Evolutionary conservation across 2,797 vertebrate genomes (phyloP).

Genomic region (Ambastaia sidthimunki): DNA sequence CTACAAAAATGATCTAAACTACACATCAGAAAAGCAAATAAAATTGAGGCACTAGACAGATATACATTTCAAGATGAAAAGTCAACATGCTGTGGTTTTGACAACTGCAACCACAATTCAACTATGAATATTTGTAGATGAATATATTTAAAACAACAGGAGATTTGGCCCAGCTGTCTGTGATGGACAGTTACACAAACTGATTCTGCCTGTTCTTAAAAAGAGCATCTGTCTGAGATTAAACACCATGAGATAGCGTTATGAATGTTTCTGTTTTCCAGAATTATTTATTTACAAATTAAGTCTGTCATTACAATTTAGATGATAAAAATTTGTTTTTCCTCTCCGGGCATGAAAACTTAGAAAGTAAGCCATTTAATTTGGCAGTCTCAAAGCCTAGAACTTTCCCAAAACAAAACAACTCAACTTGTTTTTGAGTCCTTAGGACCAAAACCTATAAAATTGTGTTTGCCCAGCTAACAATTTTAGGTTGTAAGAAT

Average conservation of each 20-base stretch:
- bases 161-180: not conserved
- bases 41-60: not conserved
- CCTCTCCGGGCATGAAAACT: constrained; percentile 15
- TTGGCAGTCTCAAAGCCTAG: too few relatives aligned
- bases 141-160: not conserved
- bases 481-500: too few relatives aligned
- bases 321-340: constrained; percentile 26
- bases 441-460: too few relatives aligned
- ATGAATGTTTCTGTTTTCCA: constrained; percentile 24
- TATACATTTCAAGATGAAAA: not conserved
- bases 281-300: constrained; percentile 44
- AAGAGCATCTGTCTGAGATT: constrained; percentile 42
- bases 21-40: not conserved
- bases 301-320: constrained; percentile 35
- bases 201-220: constrained; percentile 26
- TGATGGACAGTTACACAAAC: constrained; percentile 10
- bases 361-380: too few relatives aligned
- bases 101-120: not conserved
- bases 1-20: not conserved
- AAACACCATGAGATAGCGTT: constrained; percentile 29
- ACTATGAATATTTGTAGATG: not conserved
- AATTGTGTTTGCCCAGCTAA: not conserved
- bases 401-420: too few relatives aligned
- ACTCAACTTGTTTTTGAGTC: too few relatives aligned
- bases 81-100: not conserved